These are phyloP conservation scores for Leucosticte australis DNA, from an alignment of 2,113 vertebrate species.

Conservation along the genomic window DNA sequence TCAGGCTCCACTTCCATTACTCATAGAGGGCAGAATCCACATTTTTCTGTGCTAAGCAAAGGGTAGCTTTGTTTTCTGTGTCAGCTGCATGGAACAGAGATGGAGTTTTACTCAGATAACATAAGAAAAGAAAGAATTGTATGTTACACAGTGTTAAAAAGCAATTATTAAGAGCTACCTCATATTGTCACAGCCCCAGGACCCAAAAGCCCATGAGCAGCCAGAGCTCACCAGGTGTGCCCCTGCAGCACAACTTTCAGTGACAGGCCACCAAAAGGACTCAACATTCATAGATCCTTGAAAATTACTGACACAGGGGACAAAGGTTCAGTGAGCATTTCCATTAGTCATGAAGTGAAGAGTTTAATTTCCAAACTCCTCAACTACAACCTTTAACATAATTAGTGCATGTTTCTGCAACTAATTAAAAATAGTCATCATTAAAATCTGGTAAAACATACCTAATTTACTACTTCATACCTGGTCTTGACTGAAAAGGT, in stretches of 20 bases:
- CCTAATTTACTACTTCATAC: neutral
- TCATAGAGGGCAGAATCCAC: neutral
- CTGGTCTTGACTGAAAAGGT: neutral
- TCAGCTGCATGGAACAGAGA: neutral
- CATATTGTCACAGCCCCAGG: neutral
- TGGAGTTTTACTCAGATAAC: neutral
- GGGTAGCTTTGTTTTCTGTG: neutral
- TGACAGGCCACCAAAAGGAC: neutral
- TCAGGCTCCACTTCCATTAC: neutral
- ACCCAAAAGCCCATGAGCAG: neutral
- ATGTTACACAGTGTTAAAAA: neutral
- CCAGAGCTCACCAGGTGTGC: neutral
- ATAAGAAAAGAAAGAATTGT: neutral
- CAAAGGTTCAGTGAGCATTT: neutral
- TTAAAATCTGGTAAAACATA: constrained; percentile 2
- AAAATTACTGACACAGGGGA: neutral
- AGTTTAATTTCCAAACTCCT: neutral
- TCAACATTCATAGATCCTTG: neutral
- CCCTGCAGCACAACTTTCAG: neutral
- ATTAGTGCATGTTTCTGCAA: neutral
- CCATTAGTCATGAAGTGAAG: neutral
- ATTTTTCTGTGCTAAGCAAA: constrained; percentile 10
- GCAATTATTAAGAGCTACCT: neutral
- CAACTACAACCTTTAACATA: neutral
- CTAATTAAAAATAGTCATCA: neutral